Evolutionary conservation across 2,888 invertebrate species (phyloP).

Genomic region (Drosophila siamana): DNA sequence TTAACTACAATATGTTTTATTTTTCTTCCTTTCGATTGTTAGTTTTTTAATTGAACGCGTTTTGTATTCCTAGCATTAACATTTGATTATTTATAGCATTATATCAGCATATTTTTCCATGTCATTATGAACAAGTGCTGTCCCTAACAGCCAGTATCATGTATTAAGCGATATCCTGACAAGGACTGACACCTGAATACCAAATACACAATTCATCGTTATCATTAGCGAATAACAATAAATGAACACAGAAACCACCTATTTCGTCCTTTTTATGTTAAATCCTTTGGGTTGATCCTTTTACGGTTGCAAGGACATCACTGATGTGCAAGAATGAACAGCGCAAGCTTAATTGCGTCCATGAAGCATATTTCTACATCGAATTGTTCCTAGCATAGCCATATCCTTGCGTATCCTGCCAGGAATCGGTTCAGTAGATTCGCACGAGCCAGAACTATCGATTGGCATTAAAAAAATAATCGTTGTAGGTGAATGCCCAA

Average conservation of each 20-base stretch:
- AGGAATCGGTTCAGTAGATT: background rate
- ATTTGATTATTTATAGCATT: constrained; percentile 53
- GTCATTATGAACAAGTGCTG: constrained; percentile 1
- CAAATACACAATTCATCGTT: background rate
- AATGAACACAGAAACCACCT: background rate
- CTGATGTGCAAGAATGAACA: no score
- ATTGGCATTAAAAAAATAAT: background rate
- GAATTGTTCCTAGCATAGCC: background rate
- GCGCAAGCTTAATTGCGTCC: no score
- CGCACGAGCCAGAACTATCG: background rate
- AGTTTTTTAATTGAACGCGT: background rate
- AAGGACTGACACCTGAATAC: background rate
- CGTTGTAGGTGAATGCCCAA: no score
- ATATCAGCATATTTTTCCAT: constrained; percentile 12
- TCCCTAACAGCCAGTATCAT: constrained; percentile 1
- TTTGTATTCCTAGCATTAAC: constrained; percentile 28
- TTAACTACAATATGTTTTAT: background rate
- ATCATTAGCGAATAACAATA: constrained; percentile 3
- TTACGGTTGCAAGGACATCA: no score
- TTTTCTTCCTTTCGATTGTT: constrained; percentile 4
- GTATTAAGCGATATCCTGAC: background rate
- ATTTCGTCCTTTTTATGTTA: background rate
- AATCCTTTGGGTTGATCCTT: background rate
- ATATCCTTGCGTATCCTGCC: background rate
- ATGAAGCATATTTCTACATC: no score